Evolutionary conservation across 53 echinoderm and acorn worm species (phyloP).

Genomic region (Patiria pectinifera): DNA sequence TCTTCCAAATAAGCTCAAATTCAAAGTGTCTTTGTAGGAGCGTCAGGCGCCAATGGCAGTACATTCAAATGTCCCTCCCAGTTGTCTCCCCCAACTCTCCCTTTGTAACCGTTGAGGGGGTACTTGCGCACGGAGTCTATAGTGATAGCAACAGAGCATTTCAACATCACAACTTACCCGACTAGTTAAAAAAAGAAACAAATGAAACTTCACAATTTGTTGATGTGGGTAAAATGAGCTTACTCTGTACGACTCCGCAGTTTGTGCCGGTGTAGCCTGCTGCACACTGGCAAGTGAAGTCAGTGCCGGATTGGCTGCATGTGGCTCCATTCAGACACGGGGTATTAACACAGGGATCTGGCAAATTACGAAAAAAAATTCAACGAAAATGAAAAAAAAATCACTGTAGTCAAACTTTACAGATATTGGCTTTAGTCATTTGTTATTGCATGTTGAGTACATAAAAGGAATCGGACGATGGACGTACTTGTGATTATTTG

Average conservation of each 20-base stretch:
- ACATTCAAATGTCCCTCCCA: no score
- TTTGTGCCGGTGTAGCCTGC: conserved; percentile 65
- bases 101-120: no score
- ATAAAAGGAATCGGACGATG: not conserved
- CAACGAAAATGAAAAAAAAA: not conserved
- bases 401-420: not conserved
- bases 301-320: conserved; percentile 20
- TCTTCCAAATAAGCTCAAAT: no score
- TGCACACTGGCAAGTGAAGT: conserved; percentile 69
- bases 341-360: conserved; percentile 70
- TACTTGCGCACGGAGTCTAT: no score
- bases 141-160: no score
- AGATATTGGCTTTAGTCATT: not conserved
- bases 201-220: no score
- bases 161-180: no score
- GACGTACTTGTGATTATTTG: not conserved
- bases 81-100: no score
- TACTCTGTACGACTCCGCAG: conserved; percentile 63
- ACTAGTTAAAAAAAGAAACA: no score
- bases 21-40: no score
- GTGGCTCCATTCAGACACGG: conserved; percentile 78
- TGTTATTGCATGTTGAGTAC: not conserved
- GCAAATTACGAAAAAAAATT: not conserved
- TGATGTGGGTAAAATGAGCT: not conserved
- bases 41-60: no score